Evolutionary conservation across 2,888 invertebrate genomes (phyloP).

Genomic region (Torymus tubicola): DNA sequence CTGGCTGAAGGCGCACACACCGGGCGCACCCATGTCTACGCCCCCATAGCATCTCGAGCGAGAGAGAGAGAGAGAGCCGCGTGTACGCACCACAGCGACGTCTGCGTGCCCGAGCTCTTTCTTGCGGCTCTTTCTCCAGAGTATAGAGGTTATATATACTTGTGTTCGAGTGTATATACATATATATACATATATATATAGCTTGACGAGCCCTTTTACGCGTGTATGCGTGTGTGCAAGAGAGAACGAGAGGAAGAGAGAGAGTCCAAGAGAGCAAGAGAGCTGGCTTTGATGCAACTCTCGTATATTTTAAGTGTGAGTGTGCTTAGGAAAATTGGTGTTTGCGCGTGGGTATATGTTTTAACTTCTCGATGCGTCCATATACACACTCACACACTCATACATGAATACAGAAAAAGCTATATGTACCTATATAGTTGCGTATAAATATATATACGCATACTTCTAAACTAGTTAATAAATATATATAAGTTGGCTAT

Average conservation of each 20-base stretch:
- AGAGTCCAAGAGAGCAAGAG: too few relatives aligned
- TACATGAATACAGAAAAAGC: too few relatives aligned
- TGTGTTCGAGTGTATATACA: neutral
- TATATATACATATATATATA: neutral
- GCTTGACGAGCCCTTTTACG: constrained; percentile 2
- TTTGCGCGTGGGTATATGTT: neutral
- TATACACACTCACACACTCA: neutral
- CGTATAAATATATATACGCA: neutral
- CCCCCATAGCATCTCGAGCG: constrained; percentile 69
- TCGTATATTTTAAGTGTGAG: constrained; percentile 9
- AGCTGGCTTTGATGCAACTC: too few relatives aligned
- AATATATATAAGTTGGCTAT: too few relatives aligned
- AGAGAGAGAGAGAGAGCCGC: neutral
- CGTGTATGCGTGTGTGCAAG: neutral
- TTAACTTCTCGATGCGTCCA: neutral
- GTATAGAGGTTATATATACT: neutral
- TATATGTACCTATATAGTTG: neutral
- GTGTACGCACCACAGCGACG: constrained; percentile 41
- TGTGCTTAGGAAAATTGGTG: neutral
- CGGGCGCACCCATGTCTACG: constrained; percentile 77
- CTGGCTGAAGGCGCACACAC: constrained; percentile 66
- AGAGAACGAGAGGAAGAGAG: too few relatives aligned
- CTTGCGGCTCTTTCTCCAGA: constrained; percentile 26
- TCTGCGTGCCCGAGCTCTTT: constrained; percentile 19
- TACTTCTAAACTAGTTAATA: too few relatives aligned